These are phyloP conservation scores for Drosophila demipolita DNA, from an alignment of 2,888 invertebrate species.

Conservation along the genomic window DNA sequence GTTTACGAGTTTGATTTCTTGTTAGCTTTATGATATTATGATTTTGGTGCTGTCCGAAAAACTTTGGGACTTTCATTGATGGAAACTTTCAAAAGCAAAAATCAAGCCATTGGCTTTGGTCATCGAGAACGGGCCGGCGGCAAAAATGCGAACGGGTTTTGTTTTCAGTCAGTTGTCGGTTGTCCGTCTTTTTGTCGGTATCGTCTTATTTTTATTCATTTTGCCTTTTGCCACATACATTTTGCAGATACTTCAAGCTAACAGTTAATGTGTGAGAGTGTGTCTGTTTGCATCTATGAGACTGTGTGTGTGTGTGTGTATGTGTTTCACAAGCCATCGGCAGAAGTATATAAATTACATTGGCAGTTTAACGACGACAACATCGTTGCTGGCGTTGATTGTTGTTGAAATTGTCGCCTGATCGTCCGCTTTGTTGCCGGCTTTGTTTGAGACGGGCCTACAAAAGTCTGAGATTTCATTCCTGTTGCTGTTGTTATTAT, in stretches of 20 bases:
- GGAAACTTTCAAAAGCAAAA: slow-evolving; percentile 73
- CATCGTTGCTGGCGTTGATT: slow-evolving; percentile 31
- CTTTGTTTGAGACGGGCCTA: slow-evolving; percentile 57
- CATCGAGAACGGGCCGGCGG: slow-evolving; percentile 58
- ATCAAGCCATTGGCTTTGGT: slow-evolving; percentile 47
- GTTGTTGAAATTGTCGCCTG: slow-evolving; percentile 51
- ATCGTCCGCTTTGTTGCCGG: slow-evolving; percentile 37
- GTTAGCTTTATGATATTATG: slow-evolving; percentile 41
- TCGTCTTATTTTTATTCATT: slow-evolving; percentile 16
- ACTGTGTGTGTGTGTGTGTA: slow-evolving; percentile 2
- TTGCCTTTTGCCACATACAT: slow-evolving; percentile 42
- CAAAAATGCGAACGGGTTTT: slow-evolving; percentile 67
- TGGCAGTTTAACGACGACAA: slow-evolving; percentile 63
- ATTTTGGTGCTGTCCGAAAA: slow-evolving; percentile 19
- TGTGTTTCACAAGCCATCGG: slow-evolving; percentile 56
- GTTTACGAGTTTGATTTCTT: slow-evolving; percentile 24
- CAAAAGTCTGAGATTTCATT: slow-evolving; percentile 30
- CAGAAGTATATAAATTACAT: slow-evolving; percentile 76
- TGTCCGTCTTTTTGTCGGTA: slow-evolving; percentile 15
- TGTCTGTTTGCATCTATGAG: neutral
- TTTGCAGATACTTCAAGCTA: slow-evolving; percentile 60
- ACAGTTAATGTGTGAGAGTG: slow-evolving; percentile 40
- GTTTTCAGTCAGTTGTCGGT: slow-evolving; percentile 12
- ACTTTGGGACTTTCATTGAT: slow-evolving; percentile 72
- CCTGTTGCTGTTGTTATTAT: slow-evolving; percentile 26